These are phyloP conservation scores for Gephyroberyx darwinii DNA, from an alignment of 2,797 vertebrate species.

Conservation along the genomic window DNA sequence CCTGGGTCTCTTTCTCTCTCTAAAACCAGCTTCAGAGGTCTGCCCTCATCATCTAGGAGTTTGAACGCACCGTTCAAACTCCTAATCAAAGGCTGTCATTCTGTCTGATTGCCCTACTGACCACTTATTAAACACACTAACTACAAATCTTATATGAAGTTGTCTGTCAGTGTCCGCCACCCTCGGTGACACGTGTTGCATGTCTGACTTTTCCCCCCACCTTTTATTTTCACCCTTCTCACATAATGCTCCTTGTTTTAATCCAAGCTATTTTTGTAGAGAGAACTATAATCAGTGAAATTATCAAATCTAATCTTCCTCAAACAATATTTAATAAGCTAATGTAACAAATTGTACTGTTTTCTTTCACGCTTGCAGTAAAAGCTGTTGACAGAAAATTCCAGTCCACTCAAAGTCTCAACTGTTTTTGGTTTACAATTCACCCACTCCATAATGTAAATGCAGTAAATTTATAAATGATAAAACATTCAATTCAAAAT, in stretches of 20 bases:
- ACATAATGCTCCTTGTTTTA: too few relatives aligned
- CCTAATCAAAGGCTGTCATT: neutral
- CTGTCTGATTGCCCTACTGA: neutral
- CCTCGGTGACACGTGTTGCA: too few relatives aligned
- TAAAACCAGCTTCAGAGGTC: neutral
- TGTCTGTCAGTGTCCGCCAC: neutral
- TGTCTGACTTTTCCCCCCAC: too few relatives aligned
- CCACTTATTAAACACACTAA: neutral
- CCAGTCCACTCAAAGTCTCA: neutral
- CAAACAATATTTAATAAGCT: neutral
- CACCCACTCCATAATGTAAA: neutral
- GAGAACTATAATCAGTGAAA: neutral
- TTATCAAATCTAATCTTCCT: neutral
- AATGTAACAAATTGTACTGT: neutral
- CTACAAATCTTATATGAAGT: neutral
- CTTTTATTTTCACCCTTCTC: too few relatives aligned
- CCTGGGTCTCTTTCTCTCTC: neutral
- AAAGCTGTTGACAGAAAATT: neutral
- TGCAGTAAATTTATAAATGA: too few relatives aligned
- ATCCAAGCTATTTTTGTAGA: too few relatives aligned
- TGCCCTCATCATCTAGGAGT: neutral
- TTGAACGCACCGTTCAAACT: neutral
- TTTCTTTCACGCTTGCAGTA: neutral
- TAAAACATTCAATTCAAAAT: too few relatives aligned
- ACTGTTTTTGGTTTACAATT: slow-evolving; percentile 1